These are phyloP conservation scores for Pelusios castaneus DNA, from an alignment of 2,113 vertebrate genomes.

Conservation along the genomic window DNA sequence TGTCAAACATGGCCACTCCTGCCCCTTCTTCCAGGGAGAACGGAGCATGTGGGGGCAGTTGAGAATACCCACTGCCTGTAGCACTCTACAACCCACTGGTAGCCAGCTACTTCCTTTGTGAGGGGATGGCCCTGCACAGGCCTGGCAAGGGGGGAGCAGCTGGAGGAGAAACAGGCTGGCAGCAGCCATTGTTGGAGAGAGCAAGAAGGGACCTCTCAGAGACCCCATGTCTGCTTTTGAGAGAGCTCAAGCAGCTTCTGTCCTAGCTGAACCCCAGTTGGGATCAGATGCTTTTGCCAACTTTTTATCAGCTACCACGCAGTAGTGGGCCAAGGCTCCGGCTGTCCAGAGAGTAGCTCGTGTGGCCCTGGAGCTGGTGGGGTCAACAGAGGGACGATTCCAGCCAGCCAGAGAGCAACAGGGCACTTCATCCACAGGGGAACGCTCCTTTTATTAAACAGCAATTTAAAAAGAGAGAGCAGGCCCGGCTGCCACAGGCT, in stretches of 20 bases:
- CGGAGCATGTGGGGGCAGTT: not conserved
- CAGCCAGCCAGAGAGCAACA: not conserved
- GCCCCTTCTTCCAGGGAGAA: not conserved
- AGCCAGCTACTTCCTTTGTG: not conserved
- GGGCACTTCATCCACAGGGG: not conserved
- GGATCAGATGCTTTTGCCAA: not conserved
- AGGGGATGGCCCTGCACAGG: not conserved
- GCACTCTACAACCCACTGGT: fast-evolving
- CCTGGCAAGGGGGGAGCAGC: not conserved
- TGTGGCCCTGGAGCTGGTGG: not conserved
- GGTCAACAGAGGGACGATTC: not conserved
- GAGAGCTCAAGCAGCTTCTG: not conserved
- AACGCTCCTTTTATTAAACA: constrained; percentile 66
- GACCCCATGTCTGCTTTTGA: too few relatives aligned
- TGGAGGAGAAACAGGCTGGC: not conserved
- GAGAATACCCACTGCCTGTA: not conserved
- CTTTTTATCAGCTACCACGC: not conserved
- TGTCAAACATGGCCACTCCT: not conserved
- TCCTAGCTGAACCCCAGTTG: fast-evolving
- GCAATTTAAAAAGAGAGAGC: constrained; percentile 53
- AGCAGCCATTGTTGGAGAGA: not conserved
- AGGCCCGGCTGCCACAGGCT: not conserved
- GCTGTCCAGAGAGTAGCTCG: not conserved
- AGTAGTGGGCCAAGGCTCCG: not conserved
- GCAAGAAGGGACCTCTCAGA: too few relatives aligned